These are phyloP conservation scores for Megaustenia siamemsis DNA, from an alignment of 2,888 invertebrate genomes.

Conservation along the genomic window DNA sequence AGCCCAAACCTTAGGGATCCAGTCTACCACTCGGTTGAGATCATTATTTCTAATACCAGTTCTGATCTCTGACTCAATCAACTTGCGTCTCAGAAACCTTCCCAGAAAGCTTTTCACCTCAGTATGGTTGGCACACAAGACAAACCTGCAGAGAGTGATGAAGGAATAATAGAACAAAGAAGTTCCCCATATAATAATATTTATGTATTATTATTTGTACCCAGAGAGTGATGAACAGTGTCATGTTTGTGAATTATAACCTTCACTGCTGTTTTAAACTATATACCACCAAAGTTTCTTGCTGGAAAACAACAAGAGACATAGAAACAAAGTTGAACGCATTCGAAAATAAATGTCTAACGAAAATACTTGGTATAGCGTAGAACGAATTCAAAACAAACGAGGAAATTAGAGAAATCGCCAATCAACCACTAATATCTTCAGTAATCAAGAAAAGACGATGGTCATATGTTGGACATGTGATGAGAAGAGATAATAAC, in stretches of 20 bases:
- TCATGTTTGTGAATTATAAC: background rate
- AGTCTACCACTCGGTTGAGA: slow-evolving; percentile 86
- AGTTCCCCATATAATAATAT: too few species aligned
- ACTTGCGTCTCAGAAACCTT: slow-evolving; percentile 87
- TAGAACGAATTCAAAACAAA: too few species aligned
- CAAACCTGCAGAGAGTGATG: slow-evolving; percentile 93
- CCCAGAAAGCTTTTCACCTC: slow-evolving; percentile 97
- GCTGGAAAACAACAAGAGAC: too few species aligned
- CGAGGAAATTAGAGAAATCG: too few species aligned
- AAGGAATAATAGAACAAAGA: background rate
- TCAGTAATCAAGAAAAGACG: too few species aligned
- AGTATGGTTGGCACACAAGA: slow-evolving; percentile 96
- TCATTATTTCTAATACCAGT: slow-evolving; percentile 82
- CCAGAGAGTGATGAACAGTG: background rate
- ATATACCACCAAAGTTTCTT: background rate
- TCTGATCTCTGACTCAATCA: slow-evolving; percentile 90
- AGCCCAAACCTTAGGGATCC: slow-evolving; percentile 96
- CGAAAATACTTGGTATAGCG: too few species aligned
- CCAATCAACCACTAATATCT: too few species aligned
- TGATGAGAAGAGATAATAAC: too few species aligned
- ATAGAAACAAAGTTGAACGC: too few species aligned
- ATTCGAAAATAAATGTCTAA: too few species aligned
- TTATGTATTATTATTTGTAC: too few species aligned
- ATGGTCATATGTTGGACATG: too few species aligned
- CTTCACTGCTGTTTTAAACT: background rate